Base-by-base conservation (phyloP, 2,888 invertebrate species). In the Stomorhina lunata region DNA sequence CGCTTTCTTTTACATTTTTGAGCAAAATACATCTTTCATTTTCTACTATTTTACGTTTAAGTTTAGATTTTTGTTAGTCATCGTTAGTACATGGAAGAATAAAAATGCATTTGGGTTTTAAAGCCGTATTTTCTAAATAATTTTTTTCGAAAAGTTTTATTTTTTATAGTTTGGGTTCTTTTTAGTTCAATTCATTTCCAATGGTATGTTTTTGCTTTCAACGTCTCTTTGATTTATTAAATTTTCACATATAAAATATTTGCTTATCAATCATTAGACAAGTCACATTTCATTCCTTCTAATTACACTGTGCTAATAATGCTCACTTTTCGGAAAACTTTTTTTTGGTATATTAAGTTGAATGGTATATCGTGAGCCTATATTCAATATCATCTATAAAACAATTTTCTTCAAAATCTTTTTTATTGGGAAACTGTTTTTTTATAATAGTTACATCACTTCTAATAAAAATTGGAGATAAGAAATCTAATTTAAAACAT, bases 131-230 rank as follows among this genome's bases (percentile, higher is more conserved):
- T 55, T 59, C 20, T 45, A 29, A 45, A 53, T 69, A 45, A 57
- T 10, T 27, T 48, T 53, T 59, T 34, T 22, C 50, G 61, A 32
- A 59, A 53, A 77, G 37, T 5, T 66, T 66, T n/a, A 66, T 27
- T 48, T 57, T 15, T 66, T 32, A 10, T 15, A 32, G 45, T 57
- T 66, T 57, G 17, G 40, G 10, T 9, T 71, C 37, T 43, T 66
- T 34, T 1, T 59, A 48, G 6, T 48, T 50, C 53, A n/a, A 59
- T 68, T 77, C 69, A 76, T 85, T 88, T 89, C 89, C 89, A 88
- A 88, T 89, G 89, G 89, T 88, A 89, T 88, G 87, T 87, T 85
- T 86, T 84, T 80, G 84, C 53, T 25, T 12, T 61, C 17, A 71
- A 80, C 55, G 61, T 80, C 69, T 61, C 80, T 65, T 32, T n/a